Evolutionary conservation across 2,797 vertebrate genomes (phyloP), one percentile per base, ranked within the genome.

Genomic region (Ctenochaetus hawaiiensis): DNA sequence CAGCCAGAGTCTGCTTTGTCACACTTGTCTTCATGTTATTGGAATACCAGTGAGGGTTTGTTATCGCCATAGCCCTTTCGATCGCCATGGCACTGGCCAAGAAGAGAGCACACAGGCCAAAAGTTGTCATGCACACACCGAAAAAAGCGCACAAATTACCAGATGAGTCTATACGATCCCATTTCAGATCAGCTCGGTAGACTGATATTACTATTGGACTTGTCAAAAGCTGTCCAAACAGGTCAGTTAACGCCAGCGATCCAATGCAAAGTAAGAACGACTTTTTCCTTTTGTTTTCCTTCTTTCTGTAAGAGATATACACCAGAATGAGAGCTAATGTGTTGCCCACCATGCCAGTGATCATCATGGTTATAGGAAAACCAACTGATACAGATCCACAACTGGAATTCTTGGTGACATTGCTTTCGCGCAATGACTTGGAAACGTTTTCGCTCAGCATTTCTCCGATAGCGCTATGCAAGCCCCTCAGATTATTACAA

Each of bases 181-280:
- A 99, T 5, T 89, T 65, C 69, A 95, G 77, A 72, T 88, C 89
- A 0, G 96, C 94, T 72, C 93, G 74, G 92, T 99, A 99, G 11
- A 98, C 97, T 0, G 96, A 93, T 86, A 99, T 97, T 9, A 99
- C 98, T 4, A 99, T 94, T 0, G 98, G 98, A 90, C 95, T 97
- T 12, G 97, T 99, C 26, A 99, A 90, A 60, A 99, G 95, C 90
- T 99, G 97, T 2, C 98, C 98, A 0, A 95, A 96, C 77, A 99
- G 88, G 88, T 99, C 98, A 0, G 97, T 97, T 52, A 98, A 77
- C 10, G 98, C 98, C 79, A 99, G 87, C 0, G 97, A 97, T 47
- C 98, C 98, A 17, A 99, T 97, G 93, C 97, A 98, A 20, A 99
- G 96, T 89, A 99, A 90, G 83, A 99, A 99, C 0, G 98, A 97